Percentiles rank a stretch among this genome's conserved stretches.
Conservation (phyloP, 1,140 invertebrate species). For the Leptopilina boulardi region DNA sequence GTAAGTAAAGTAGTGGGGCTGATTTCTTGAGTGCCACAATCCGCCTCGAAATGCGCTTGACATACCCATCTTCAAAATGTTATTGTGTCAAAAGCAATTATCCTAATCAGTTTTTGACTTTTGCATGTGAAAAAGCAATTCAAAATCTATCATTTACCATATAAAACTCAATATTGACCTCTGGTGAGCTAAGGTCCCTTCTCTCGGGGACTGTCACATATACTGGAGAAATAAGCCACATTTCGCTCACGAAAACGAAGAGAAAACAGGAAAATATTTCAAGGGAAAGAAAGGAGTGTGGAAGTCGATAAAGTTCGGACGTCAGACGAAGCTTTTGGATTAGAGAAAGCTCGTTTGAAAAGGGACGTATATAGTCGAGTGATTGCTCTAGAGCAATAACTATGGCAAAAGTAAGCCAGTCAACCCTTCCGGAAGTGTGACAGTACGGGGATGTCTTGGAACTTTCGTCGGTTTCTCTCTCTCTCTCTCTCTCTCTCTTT, state of each 20-base stretch:
- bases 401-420: neutral
- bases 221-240: neutral
- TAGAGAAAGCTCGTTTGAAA: constrained; percentile 9
- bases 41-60: too few relatives aligned
- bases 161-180: too few relatives aligned
- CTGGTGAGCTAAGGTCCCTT: too few relatives aligned
- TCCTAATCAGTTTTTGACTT: too few relatives aligned
- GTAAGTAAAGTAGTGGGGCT: too few relatives aligned
- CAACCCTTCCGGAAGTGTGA: constrained; percentile 1
- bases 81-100: too few relatives aligned
- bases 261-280: constrained; percentile 2
- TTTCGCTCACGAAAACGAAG: neutral
- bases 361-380: neutral
- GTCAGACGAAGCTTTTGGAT: neutral
- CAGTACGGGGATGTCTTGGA: neutral
- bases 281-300: neutral
- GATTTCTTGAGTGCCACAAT: too few relatives aligned
- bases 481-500: too few relatives aligned
- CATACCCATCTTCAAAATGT: too few relatives aligned
- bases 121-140: too few relatives aligned
- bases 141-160: too few relatives aligned
- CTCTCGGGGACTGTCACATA: too few relatives aligned
- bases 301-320: constrained; percentile 1
- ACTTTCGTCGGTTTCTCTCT: neutral
- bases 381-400: constrained; percentile 20